These are phyloP conservation scores for Euclidia mi DNA, from an alignment of 2,888 invertebrate genomes.

Conservation along the genomic window DNA sequence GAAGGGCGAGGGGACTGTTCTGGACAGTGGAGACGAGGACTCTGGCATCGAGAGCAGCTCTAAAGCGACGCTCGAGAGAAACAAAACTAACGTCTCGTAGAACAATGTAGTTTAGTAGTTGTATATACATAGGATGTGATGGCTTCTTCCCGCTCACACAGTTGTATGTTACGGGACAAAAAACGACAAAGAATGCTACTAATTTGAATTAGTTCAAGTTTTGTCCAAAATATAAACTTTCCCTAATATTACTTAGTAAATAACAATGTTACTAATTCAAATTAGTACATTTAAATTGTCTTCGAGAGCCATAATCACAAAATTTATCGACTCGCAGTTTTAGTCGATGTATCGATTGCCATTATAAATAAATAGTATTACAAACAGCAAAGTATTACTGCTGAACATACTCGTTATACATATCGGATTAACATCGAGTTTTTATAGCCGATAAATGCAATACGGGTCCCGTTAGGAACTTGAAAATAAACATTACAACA, in stretches of 20 bases:
- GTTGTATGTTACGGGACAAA: conserved; percentile 33
- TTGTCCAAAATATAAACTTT: no score
- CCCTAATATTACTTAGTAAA: no score
- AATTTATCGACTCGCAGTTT: conserved; percentile 18
- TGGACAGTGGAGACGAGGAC: conserved; percentile 92
- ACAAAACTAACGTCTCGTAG: conserved; percentile 74
- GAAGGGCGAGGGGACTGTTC: conserved; percentile 90
- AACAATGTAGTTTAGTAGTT: conserved; percentile 45
- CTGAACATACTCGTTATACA: conserved; percentile 64
- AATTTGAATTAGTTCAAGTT: conserved; percentile 7
- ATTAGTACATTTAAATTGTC: conserved; percentile 27
- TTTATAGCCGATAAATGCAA: conserved; percentile 32
- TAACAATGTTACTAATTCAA: conserved; percentile 25
- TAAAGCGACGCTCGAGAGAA: conserved; percentile 89
- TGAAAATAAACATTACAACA: background rate
- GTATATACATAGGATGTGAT: conserved; percentile 48
- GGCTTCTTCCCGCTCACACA: conserved; percentile 41
- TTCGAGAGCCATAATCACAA: conserved; percentile 22
- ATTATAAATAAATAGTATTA: conserved; percentile 59
- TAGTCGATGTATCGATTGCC: conserved; percentile 44
- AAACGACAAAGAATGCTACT: conserved; percentile 10
- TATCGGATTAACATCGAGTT: conserved; percentile 62
- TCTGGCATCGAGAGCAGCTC: conserved; percentile 92
- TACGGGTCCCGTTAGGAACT: conserved; percentile 25
- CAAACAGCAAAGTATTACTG: conserved; percentile 49